Evolutionary conservation across 1,140 invertebrate genomes (phyloP).

Genomic region (Diorhabda sublineata): DNA sequence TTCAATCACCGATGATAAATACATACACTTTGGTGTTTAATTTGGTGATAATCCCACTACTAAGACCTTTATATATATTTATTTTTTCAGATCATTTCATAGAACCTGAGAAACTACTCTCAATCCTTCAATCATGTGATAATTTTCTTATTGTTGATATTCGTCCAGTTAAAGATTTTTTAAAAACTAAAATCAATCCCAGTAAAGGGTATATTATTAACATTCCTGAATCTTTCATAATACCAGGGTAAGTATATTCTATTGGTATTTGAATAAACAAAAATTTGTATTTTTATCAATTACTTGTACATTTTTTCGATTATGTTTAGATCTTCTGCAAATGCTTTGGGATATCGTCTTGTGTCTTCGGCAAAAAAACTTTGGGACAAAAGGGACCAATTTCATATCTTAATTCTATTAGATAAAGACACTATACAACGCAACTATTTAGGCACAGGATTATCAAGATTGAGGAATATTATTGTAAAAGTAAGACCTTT

Average conservation of each 20-base stretch:
- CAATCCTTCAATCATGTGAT: slow-evolving; percentile 56
- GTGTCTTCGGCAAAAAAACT: slow-evolving; percentile 52
- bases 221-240: slow-evolving; percentile 69
- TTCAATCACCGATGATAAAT: too few relatives aligned
- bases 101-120: slow-evolving; percentile 57
- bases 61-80: neutral
- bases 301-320: slow-evolving; percentile 9
- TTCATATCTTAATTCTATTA: slow-evolving; percentile 67
- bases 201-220: slow-evolving; percentile 61
- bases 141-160: slow-evolving; percentile 73
- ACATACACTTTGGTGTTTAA: too few relatives aligned
- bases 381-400: slow-evolving; percentile 58
- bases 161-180: slow-evolving; percentile 59
- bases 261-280: neutral
- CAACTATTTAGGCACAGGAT: slow-evolving; percentile 30
- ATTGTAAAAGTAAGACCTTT: slow-evolving; percentile 26
- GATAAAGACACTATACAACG: slow-evolving; percentile 62
- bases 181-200: slow-evolving; percentile 62
- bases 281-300: neutral
- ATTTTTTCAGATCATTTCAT: slow-evolving; percentile 39
- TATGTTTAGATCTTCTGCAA: slow-evolving; percentile 50
- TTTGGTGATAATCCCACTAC: too few relatives aligned
- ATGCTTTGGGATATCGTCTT: slow-evolving; percentile 56
- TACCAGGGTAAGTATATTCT: slow-evolving; percentile 57
- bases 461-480: slow-evolving; percentile 25